phyloP scores from a whole-genome alignment of 2,888 invertebrate genomes.

The Tetragonisca angustula region DNA sequence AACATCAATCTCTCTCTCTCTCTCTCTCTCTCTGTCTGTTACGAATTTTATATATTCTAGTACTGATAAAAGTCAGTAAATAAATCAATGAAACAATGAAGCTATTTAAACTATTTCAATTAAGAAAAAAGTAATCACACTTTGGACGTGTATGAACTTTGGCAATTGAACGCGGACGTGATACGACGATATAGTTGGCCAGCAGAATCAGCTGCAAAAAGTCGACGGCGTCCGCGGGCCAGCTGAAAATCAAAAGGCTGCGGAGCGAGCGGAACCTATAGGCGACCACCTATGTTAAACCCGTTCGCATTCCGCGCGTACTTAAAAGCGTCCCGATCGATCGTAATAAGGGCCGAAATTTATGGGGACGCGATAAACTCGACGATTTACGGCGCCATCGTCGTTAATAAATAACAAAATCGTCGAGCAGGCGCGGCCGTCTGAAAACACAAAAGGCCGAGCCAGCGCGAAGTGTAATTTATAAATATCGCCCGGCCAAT shows the following conservation, averaged over 20 bases:
- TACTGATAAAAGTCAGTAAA: too few species aligned
- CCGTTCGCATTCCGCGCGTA: slow-evolving; percentile 31
- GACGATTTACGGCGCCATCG: slow-evolving; percentile 53
- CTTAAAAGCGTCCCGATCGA: slow-evolving; percentile 45
- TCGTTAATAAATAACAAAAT: slow-evolving; percentile 58
- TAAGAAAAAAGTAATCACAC: not conserved
- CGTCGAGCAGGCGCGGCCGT: slow-evolving; percentile 43
- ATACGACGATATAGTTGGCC: not conserved
- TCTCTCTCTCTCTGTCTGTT: too few species aligned
- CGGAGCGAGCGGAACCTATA: slow-evolving; percentile 11
- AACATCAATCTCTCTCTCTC: too few species aligned
- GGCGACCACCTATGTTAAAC: slow-evolving; percentile 26
- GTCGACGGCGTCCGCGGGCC: not conserved
- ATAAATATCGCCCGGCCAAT: slow-evolving; percentile 53
- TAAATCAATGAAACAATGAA: too few species aligned
- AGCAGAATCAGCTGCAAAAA: not conserved
- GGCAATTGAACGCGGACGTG: too few species aligned
- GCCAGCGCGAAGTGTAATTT: slow-evolving; percentile 49
- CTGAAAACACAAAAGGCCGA: slow-evolving; percentile 49
- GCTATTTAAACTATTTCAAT: too few species aligned
- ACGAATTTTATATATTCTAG: too few species aligned
- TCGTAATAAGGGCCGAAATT: slow-evolving; percentile 56
- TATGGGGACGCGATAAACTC: slow-evolving; percentile 53
- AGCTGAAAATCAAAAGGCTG: slow-evolving; percentile 4
- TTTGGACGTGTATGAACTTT: not conserved